Conservation (phyloP, 2,113 vertebrate genomes). For the Jacana jacana region DNA sequence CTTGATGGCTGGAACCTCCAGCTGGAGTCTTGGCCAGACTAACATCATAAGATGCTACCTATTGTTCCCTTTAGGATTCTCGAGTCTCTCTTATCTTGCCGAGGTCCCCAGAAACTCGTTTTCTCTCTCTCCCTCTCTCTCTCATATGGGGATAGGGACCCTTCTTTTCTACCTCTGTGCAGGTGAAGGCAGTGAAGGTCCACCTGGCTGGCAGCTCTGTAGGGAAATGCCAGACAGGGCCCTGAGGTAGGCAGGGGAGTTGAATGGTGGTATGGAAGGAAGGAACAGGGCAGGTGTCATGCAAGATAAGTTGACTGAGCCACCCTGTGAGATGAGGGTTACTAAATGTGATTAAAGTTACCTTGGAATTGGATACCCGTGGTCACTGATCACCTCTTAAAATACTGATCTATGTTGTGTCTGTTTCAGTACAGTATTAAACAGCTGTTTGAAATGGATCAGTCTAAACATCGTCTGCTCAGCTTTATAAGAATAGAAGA, state of each 20-base stretch:
- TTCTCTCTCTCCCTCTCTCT: not conserved
- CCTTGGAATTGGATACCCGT: conserved; percentile 6
- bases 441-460: not conserved
- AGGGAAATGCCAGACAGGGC: not conserved
- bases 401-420: conserved; percentile 25
- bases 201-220: not conserved
- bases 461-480: conserved; percentile 1
- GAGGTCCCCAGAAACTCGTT: not conserved
- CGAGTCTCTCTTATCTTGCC: not conserved
- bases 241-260: not conserved
- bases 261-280: not conserved
- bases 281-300: not conserved
- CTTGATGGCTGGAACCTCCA: not conserved
- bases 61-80: not conserved
- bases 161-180: not conserved
- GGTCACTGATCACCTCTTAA: not conserved
- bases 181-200: not conserved
- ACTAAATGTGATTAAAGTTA: conserved; percentile 10
- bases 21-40: not conserved
- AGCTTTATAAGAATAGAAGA: not conserved
- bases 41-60: not conserved
- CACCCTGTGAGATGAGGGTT: not conserved
- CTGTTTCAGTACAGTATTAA: not conserved
- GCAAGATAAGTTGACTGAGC: not conserved
- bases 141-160: not conserved